Evolutionary conservation across 2,797 vertebrate species (phyloP).

Genomic region (Pseudochaenichthys georgianus): DNA sequence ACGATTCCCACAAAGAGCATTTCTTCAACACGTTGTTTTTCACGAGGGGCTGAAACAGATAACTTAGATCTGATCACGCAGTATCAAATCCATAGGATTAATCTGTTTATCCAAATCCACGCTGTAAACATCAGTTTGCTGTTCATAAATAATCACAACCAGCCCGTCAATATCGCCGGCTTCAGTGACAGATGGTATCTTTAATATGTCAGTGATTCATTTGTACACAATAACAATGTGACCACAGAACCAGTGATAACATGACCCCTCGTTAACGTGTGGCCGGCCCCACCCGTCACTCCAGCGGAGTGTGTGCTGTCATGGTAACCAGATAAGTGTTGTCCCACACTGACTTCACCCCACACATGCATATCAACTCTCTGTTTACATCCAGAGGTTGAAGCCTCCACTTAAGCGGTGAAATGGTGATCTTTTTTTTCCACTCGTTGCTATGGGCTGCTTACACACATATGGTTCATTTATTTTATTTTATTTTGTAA

Average conservation of each 20-base stretch:
- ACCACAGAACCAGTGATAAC: slow-evolving; percentile 48
- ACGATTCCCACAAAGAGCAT: too few species aligned
- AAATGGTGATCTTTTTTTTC: slow-evolving; percentile 11
- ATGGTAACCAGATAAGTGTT: slow-evolving; percentile 53
- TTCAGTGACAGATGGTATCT: slow-evolving; percentile 71
- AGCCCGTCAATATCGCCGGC: slow-evolving; percentile 44
- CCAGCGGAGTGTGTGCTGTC: slow-evolving; percentile 37
- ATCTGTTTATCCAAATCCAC: slow-evolving; percentile 54
- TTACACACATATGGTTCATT: slow-evolving; percentile 38
- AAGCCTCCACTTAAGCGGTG: slow-evolving; percentile 27
- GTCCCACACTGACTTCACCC: slow-evolving; percentile 35
- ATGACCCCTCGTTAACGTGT: slow-evolving; percentile 50
- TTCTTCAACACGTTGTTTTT: slow-evolving; percentile 23
- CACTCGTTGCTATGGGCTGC: slow-evolving; percentile 12
- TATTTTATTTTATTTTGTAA: slow-evolving; percentile 27
- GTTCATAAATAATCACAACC: slow-evolving; percentile 49
- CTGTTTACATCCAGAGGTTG: slow-evolving; percentile 43
- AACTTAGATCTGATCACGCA: slow-evolving; percentile 7
- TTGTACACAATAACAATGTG: slow-evolving; percentile 64
- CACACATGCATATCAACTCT: slow-evolving; percentile 23
- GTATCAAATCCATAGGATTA: slow-evolving; percentile 44
- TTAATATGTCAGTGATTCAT: slow-evolving; percentile 68
- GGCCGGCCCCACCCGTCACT: slow-evolving; percentile 40
- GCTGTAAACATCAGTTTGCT: slow-evolving; percentile 69
- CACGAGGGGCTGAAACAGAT: neutral